phyloP scores from a whole-genome alignment of 2,113 vertebrate genomes.

The Cryptomyrus ogoouensis region DNA sequence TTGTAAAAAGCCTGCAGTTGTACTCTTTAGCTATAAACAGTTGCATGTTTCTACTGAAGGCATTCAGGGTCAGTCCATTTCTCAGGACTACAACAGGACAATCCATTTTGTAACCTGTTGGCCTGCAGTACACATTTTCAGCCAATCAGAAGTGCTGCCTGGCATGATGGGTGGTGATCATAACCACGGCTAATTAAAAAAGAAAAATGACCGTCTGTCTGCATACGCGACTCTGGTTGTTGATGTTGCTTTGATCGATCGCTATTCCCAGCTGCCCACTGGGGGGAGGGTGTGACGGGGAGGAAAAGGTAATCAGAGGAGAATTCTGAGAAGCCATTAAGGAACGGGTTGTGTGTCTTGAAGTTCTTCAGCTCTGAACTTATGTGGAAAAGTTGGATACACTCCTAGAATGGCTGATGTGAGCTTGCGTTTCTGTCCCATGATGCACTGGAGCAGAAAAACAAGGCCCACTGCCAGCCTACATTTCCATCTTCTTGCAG shows the following conservation, averaged over 20 bases:
- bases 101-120: background rate
- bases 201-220: background rate
- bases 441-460: background rate
- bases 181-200: background rate
- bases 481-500: slow-evolving; percentile 4
- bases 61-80: background rate
- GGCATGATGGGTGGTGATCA: background rate
- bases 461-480: background rate
- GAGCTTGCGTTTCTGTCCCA: background rate
- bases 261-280: background rate
- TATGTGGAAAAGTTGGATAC: background rate
- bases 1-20: background rate
- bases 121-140: background rate
- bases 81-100: background rate
- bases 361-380: background rate
- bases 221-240: background rate
- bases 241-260: background rate
- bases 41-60: background rate
- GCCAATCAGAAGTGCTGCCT: background rate
- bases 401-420: background rate
- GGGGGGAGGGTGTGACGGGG: background rate
- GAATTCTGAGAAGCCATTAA: background rate
- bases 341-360: background rate
- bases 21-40: background rate
- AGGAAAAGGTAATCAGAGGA: background rate